Evolutionary conservation across 2,113 vertebrate genomes (phyloP).

Genomic region (Archocentrus centrarchus): DNA sequence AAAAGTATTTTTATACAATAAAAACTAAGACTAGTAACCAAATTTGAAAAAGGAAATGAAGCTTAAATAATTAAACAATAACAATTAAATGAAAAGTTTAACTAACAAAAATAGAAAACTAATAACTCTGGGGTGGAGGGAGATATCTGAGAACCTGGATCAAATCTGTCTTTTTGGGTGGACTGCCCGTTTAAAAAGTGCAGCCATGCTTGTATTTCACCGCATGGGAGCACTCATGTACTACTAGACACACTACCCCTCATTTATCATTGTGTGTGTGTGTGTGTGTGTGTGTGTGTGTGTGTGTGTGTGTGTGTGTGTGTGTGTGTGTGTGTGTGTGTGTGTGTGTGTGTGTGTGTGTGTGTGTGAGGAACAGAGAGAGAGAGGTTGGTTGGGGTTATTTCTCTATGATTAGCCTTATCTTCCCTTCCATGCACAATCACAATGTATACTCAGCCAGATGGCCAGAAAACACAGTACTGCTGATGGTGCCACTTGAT

Average conservation of each 20-base stretch:
- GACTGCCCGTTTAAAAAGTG: neutral
- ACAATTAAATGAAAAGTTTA: neutral
- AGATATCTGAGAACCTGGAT: neutral
- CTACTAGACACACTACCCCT: constrained; percentile 1
- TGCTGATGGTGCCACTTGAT: constrained; percentile 67
- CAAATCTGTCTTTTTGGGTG: neutral
- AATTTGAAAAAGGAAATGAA: no score
- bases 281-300: neutral
- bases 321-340: no score
- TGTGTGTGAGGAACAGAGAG: neutral
- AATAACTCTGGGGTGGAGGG: neutral
- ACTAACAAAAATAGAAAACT: neutral
- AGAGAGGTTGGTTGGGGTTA: constrained; percentile 28
- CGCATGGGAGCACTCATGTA: constrained; percentile 70
- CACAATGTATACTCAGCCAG: constrained; percentile 60
- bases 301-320: neutral
- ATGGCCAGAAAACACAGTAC: constrained; percentile 65
- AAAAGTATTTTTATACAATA: no score
- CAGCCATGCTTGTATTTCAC: constrained; percentile 21
- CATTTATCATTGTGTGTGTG: neutral
- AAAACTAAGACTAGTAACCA: no score
- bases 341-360: no score
- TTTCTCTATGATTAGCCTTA: constrained; percentile 66
- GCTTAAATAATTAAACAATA: no score
- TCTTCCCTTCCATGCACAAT: constrained; percentile 60